Evolutionary conservation across 1,140 invertebrate species (phyloP), one percentile per base, ranked within the genome.

Genomic region (Amyelois transitella): DNA sequence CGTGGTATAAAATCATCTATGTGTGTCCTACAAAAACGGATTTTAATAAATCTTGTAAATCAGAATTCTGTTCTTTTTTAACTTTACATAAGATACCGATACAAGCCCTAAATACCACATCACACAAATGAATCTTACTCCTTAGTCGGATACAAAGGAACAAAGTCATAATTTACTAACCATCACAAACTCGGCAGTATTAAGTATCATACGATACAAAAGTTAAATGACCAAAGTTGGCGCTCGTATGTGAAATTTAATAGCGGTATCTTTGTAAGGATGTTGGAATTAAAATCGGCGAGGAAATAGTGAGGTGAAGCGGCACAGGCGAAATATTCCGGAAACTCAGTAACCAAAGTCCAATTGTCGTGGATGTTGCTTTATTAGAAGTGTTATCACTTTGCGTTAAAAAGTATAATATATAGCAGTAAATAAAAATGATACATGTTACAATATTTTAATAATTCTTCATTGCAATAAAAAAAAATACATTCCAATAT

Each of bases 161-260:
- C 50, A 18, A 51, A 25, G 38, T 43, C 25, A 48, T 52, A 62
- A 57, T 51, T 53, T 55, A 56, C 54, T 61, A 65, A 58, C 50
- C 22, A 43, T 50, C 38, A 32, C 43, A 55, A 44, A 28, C 55
- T 55, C 47, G 52, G 53, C 58, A 18, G 55, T 60, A 60, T 60
- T 60, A n/a, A n/a, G n/a, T n/a, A 64, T 58, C 62, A 64, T 48
- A 24, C 38, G 53, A 18, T 44, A 53, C 8, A 44, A 32, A 14
- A 54, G 47, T 51, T 55, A 64, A 67, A 67, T 67, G 64, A 58
- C 55, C 48, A 63, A 67, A 67, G 64, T 63, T 66, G 32, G 54
- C 7, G 54, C 51, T 55, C 47, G 48, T 54, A 32, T 47, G 32
- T 56, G 53, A 59, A 60, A 62, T 62, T 66, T 55, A 54, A 61